These are phyloP conservation scores for Dreissena rostriformis DNA, from an alignment of 1,140 invertebrate genomes.

Conservation along the genomic window DNA sequence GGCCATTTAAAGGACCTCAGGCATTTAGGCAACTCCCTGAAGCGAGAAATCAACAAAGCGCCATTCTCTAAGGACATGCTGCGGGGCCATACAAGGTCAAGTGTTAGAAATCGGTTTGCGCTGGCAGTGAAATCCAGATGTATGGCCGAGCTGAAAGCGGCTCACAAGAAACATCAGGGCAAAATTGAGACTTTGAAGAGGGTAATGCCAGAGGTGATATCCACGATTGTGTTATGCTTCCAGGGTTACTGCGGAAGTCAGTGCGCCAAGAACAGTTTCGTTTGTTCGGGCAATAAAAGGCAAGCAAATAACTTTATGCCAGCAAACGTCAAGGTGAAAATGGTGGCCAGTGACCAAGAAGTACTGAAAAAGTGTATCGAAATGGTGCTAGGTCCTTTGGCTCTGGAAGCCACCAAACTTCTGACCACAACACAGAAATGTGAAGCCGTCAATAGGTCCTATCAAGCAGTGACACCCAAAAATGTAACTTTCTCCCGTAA, in stretches of 20 bases:
- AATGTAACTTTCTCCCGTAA: slow-evolving; percentile 17
- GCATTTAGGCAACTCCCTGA: no score
- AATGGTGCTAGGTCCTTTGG: slow-evolving; percentile 1
- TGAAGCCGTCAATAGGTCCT: slow-evolving; percentile 28
- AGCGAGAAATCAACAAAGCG: no score
- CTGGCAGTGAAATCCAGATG: no score
- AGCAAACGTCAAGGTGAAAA: slow-evolving; percentile 8
- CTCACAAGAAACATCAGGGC: neutral
- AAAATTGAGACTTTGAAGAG: neutral
- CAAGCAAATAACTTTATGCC: neutral
- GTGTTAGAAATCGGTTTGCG: no score
- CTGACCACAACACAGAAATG: slow-evolving; percentile 37
- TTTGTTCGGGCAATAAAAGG: neutral
- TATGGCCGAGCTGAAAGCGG: neutral
- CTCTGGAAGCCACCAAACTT: slow-evolving; percentile 8
- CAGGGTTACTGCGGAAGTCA: neutral
- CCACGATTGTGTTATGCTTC: neutral
- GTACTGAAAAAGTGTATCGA: slow-evolving; percentile 16
- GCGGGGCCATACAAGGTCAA: no score
- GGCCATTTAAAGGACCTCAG: neutral
- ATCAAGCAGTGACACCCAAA: slow-evolving; percentile 5
- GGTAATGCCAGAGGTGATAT: neutral
- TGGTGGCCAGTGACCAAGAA: slow-evolving; percentile 18
- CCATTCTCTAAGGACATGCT: no score
- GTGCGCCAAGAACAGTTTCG: neutral